Conservation (phyloP, 2,797 vertebrate genomes). For the Dicrostonyx torquatus region DNA sequence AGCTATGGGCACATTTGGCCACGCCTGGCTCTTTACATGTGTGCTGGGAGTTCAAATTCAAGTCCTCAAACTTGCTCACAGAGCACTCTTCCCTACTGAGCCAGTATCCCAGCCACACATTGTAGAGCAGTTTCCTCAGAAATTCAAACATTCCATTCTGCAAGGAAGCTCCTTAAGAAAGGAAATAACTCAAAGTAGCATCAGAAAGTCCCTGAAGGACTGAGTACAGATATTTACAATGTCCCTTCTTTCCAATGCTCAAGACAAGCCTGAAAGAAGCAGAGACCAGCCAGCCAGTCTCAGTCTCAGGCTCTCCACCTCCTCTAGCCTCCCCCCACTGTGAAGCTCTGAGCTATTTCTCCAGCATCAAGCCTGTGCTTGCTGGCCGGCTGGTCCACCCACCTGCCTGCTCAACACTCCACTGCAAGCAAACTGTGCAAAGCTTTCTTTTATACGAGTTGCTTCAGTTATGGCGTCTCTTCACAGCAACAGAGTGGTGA, state of each 20-base stretch:
- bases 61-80: neutral
- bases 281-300: neutral
- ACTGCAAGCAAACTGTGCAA: neutral
- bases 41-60: neutral
- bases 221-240: neutral
- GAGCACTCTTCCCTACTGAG: neutral
- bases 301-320: neutral
- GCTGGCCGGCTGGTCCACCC: fast-evolving
- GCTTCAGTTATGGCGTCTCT: neutral
- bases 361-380: no score
- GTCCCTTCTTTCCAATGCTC: neutral
- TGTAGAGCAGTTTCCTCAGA: neutral
- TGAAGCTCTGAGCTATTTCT: neutral
- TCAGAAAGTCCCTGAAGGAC: neutral
- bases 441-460: neutral
- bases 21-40: neutral
- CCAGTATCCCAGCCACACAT: neutral
- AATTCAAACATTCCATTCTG: neutral
- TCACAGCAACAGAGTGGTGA: neutral
- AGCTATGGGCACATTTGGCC: neutral
- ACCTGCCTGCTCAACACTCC: neutral
- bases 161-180: neutral
- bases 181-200: neutral
- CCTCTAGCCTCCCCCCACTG: no score
- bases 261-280: neutral